These are phyloP conservation scores for Bombus cullumanus DNA, from an alignment of 1,140 invertebrate genomes.

Conservation along the genomic window DNA sequence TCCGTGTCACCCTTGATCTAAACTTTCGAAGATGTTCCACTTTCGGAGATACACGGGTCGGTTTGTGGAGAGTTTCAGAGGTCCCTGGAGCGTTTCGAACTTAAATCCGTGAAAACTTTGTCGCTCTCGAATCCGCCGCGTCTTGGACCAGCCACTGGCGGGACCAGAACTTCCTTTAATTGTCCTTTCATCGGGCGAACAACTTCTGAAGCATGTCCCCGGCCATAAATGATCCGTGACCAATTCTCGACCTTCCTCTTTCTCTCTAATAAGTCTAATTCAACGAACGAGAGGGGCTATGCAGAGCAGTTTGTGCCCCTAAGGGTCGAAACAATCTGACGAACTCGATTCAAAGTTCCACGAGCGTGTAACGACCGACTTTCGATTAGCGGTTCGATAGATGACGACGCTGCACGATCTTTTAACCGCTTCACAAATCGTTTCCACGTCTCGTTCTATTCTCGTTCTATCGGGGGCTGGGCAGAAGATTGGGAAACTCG, in stretches of 20 bases:
- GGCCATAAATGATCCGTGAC: conserved; percentile 27
- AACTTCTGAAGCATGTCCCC: conserved; percentile 20
- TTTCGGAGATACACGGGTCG: neutral
- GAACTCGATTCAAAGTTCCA: conserved; percentile 24
- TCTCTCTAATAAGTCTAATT: conserved; percentile 40
- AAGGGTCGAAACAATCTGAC: neutral
- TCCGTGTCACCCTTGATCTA: neutral
- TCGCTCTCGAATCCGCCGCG: neutral
- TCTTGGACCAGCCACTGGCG: no score
- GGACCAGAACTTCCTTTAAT: conserved; percentile 30
- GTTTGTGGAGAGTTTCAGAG: neutral
- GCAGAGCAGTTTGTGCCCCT: no score
- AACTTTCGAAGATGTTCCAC: neutral
- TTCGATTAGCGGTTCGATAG: neutral
- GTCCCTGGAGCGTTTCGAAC: conserved; percentile 5
- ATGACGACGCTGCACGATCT: neutral
- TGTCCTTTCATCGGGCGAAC: conserved; percentile 28
- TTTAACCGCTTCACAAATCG: conserved; percentile 12
- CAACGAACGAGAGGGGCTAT: neutral
- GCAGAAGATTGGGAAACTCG: neutral
- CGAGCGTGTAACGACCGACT: neutral
- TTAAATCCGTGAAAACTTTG: conserved; percentile 13
- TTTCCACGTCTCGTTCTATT: neutral
- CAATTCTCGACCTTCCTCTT: neutral
- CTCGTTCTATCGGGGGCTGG: neutral